Conservation (phyloP, 2,113 vertebrate genomes). For the Fregetta grallaria region DNA sequence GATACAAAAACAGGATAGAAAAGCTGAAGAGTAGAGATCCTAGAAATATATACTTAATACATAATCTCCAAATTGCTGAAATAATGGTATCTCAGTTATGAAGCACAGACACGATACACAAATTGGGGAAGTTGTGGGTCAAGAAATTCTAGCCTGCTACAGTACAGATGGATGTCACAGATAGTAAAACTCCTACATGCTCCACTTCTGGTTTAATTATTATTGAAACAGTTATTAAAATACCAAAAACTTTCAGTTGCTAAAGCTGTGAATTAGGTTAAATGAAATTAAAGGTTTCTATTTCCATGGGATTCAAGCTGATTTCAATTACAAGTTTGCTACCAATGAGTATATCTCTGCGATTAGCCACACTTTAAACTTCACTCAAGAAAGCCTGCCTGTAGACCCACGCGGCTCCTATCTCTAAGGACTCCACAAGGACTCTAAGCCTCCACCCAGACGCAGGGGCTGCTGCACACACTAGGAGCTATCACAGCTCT, state of each 20-base stretch:
- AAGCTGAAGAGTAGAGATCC: neutral
- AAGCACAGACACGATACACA: neutral
- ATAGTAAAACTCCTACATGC: neutral
- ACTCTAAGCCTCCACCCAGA: neutral
- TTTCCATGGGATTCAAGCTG: neutral
- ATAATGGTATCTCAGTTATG: neutral
- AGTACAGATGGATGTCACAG: neutral
- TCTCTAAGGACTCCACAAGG: neutral
- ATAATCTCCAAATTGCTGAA: neutral
- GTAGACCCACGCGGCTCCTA: neutral
- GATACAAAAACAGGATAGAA: neutral
- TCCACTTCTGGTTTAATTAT: neutral
- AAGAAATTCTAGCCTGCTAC: neutral
- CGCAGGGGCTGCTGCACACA: neutral
- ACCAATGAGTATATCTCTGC: neutral
- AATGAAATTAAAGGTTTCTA: slow-evolving; percentile 1
- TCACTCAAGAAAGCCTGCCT: rapidly evolving
- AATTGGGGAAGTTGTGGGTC: neutral
- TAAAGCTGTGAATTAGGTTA: neutral
- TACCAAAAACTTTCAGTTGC: neutral
- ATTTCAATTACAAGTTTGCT: neutral
- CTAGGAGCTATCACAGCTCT: rapidly evolving
- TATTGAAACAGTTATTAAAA: neutral
- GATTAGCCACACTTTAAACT: neutral
- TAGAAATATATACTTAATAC: neutral